Base-by-base conservation (phyloP, 2,888 invertebrate genomes). In the Timema cristinae region DNA sequence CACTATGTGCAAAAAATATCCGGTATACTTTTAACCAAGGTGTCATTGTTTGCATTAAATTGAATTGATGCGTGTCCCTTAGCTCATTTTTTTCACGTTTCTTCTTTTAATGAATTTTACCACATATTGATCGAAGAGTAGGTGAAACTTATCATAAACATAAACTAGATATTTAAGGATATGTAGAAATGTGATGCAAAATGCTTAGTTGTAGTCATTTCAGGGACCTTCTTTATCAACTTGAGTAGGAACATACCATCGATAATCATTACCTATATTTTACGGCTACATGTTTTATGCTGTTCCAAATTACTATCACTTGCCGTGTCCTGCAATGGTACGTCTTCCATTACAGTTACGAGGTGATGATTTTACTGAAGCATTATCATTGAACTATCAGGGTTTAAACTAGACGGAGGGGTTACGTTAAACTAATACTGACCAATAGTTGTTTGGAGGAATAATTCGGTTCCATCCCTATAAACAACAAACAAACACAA, bases 371-470 rank as follows among this genome's bases (percentile, higher is more conserved):
- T 56, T 15, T 16, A 5, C n/a, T 13, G n/a, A 15, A 11, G 56
- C 56, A 56, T 56, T 56, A 56, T 56, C 56, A 56, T 56, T 56
- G 56, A 56, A 56, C 56, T 16, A 13, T 56, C 56, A 15, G 11
- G 56, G n/a, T 10, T 56, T 5, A 11, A 56, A 56, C 6, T 56
- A 2, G 11, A 56, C 16, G 9, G 56, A 56, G 7, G 7, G 8
- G 9, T 16, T 11, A 13, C 32, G 32, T 32, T 32, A 32, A 32
- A 32, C 32, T 32, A 1, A 32, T 32, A 32, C 32, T 32, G 4
- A 32, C 32, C 32, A 32, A 32, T 32, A 32, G 32, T 32, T 32
- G 32, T 32, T 32, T 32, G 32, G 32, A 4, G 32, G 4, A 32
- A 32, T 1, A 32, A 32, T 4, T 32, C 32, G 32, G 32, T 2